Base-by-base conservation (phyloP, 2,113 vertebrate genomes). In the Parotia lawesii region DNA sequence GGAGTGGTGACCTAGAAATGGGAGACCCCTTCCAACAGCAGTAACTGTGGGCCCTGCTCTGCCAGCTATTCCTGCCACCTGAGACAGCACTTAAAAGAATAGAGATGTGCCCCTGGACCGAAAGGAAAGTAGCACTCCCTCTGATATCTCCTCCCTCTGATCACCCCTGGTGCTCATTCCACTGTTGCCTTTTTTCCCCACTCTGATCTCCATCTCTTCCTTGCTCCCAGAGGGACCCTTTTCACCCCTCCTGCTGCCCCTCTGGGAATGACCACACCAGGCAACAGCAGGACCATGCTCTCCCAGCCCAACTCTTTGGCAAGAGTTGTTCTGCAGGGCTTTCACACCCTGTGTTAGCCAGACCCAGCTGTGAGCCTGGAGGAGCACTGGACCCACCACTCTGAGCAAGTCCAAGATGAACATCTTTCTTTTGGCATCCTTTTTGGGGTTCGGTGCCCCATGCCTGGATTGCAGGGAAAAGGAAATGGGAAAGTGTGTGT, bases 11-110 rank as follows among this genome's bases (percentile, higher is more conserved):
- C 35, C 12, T 83, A 42, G 67, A 70, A 83, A 85, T 6, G 22
- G 12, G 22, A 85, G 31, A 79, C 10, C 11, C 22, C 40, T 69
- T 58, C 54, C 74, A 3, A 1, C 21, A 69, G 27, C 0, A 0
- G 45, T 76, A n/a, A 65, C 50, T 5, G 1, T 7, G 31, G 27
- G 6, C 6, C 12, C 87, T 79, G 69, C 50, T 64, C 38, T 51
- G 61, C 47, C 71, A 87, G 60, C 33, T 90, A 37, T 1, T 87
- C 31, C 50, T 65, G 40, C 22, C 40, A 44, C 7, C 8, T 12
- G 2, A 70, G 58, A 37, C 19, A 65, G 45, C 2, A 4, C 17
- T 48, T n/a, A 23, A 29, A 53, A 64, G 25, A 57, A 44, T 1
- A 69, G 38, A 87, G 37, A 44, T 18, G 14, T 77, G 28, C 15